Base-by-base conservation (phyloP, 2,888 invertebrate genomes). In the Torymus aiolomorphi region DNA sequence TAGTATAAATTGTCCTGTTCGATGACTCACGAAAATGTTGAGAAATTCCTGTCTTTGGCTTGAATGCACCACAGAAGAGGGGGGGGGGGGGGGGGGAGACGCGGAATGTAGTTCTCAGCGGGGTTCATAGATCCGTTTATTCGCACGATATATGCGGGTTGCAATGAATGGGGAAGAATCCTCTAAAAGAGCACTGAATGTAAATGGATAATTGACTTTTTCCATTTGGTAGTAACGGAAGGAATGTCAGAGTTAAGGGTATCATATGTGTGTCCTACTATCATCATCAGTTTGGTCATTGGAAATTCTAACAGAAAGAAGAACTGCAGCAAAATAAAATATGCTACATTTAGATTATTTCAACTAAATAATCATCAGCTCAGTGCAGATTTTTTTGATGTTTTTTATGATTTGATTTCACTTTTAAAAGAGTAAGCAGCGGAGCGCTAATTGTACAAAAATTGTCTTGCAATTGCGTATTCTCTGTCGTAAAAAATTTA, bases 81-180 rank as follows among this genome's bases (percentile, higher is more conserved):
- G 42, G 24, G 54, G 63, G 63, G 54, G 51, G 20, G 49, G 20
- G 14, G 54, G 51, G 20, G 54, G n/a, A n/a, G n/a, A n/a, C n/a
- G n/a, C 51, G 56, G n/a, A 59, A 69, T 74, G 59, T 74, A 56
- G 52, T 66, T 12, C n/a, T n/a, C n/a, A n/a, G n/a, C n/a, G 54
- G 56, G 52, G 24, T 51, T 57, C 65, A n/a, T 61, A 73, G 63
- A 54, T 70, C n/a, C 67, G 56, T 16, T 57, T 54, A 66, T 75
- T 75, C 79, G 70, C 79, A 71, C 70, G 79, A 70, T 79, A 42
- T 70, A 75, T 79, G 54, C 75, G 75, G 70, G 70, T 70, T n/a
- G 24, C 16, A 66, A n/a, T 54, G 67, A 67, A 63, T 62, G 4
- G 62, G 54, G 71, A 20, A 14, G 51, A 24, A 59, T 18, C 63